These are phyloP conservation scores for Nebria brevicollis DNA, from an alignment of 2,888 invertebrate species.

Conservation along the genomic window DNA sequence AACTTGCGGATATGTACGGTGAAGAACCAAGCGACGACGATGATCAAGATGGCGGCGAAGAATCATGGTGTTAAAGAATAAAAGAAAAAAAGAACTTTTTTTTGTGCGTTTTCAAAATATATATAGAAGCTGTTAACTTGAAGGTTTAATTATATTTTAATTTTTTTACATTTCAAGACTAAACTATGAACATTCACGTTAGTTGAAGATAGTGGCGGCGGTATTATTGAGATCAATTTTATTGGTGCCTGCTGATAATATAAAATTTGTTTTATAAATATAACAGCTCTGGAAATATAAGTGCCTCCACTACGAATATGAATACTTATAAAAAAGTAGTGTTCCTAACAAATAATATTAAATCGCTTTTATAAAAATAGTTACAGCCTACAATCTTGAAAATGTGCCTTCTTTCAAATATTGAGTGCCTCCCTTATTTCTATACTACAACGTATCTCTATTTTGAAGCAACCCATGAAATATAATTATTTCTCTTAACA, in stretches of 20 bases:
- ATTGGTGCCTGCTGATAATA: too few species aligned
- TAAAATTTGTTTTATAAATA: not conserved
- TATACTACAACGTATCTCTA: not conserved
- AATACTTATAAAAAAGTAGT: not conserved
- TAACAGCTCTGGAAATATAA: not conserved
- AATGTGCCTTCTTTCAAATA: not conserved
- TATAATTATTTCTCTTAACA: too few species aligned
- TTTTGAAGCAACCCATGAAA: too few species aligned
- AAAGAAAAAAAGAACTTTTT: conserved; percentile 25
- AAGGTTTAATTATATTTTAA: conserved; percentile 10
- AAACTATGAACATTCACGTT: conserved; percentile 10
- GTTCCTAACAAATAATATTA: not conserved
- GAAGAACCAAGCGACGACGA: conserved; percentile 86
- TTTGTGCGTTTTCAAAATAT: conserved; percentile 11
- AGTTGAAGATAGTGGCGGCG: not conserved
- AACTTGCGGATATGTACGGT: conserved; percentile 94
- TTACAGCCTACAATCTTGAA: not conserved
- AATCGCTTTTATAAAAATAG: not conserved
- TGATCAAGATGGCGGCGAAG: conserved; percentile 79
- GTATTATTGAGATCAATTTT: too few species aligned
- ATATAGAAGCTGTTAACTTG: conserved; percentile 12
- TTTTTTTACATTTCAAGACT: conserved; percentile 15
- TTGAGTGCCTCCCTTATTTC: not conserved
- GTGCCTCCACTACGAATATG: not conserved
- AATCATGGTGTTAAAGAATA: conserved; percentile 79